Base-by-base conservation (phyloP, 2,797 vertebrate species). In the Arctocebus calabarensis region DNA sequence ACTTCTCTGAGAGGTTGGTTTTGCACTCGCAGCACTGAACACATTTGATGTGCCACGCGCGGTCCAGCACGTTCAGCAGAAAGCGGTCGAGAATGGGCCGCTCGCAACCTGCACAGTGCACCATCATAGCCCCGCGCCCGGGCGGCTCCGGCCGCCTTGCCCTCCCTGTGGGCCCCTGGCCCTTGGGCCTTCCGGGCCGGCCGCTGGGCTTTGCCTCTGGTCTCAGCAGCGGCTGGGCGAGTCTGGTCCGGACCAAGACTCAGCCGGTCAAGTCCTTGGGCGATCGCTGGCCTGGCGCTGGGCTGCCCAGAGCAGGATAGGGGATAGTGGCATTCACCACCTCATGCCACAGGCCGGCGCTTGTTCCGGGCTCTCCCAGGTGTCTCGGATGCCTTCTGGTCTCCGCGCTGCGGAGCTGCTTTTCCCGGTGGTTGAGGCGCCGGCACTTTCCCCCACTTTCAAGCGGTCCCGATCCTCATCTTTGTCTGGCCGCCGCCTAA, bases 21-120 rank as follows among this genome's bases (percentile, higher is more conserved):
- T 99, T 99, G 98, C 99, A 99, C 73, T 99, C 99, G 98, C 99
- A 99, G 98, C 99, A 99, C 98, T 99, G 99, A 75, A 99, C 99
- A 93, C 99, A 99, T 97, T 99, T 99, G 94, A 99, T 98, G 98
- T 99, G 99, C 99, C 99, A 99, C n/a, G 99, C 99, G 98, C 99
- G 99, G 98, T 99, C 99, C 99, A 99, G 98, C 97, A 99, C 99
- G 98, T 99, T 99, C 74, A 99, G 99, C 71, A 99, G 97, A 97
- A 99, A 99, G 96, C 99, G 98, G 98, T 99, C 99, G 90, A 99
- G 97, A 97, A 99, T 99, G 98, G 99, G 99, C 98, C 99, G 99
- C 97, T 99, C 99, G 98, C 99, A 99, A 88, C 99, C 99, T 89
- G 98, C 98, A 97, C 99, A 99, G 98, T 99, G 98, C 97, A 99